Base-by-base conservation (phyloP, 1,140 invertebrate species). In the Musca vetustissima region DNA sequence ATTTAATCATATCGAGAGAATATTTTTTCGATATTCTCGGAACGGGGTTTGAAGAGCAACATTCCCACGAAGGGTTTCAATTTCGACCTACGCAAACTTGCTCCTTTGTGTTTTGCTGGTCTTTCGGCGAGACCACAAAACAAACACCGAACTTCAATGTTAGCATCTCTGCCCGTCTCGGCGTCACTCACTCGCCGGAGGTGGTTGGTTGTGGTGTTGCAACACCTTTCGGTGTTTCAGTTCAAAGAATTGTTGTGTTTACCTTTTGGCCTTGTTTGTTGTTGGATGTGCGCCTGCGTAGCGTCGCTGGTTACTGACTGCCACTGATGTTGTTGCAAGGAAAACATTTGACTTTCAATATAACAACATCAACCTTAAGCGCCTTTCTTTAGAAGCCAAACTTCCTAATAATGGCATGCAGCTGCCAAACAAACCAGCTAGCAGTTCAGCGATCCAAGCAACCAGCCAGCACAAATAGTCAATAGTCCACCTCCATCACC, bases 261-360 rank as follows among this genome's bases (percentile, higher is more conserved):
- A 61, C 57, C 57, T 61, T 61, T 61, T 61, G 57, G 57, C 57
- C 36, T 61, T 61, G 57, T 61, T 61, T 61, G 57, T 61, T 61
- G 55, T 32, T 59, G 28, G 6, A 9, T 52, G 17, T 52, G 49
- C 21, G 4, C 21, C 9, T 19, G 49, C n/a, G 21, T 11, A 52
- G n/a, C 7, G 8, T 17, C 7, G 15, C 14, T 21, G 28, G n/a
- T 32, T 59, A 6, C 25, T 43, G 36, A 13, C 36, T 9, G 36
- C 36, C 11, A 43, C 4, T 13, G 4, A 43, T 43, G 36, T 32
- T 32, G 28, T 55, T 55, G 21, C 52, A 57, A 57, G 24, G 24
- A 19, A 61, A 61, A 36, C 19, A 61, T 36, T n/a, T n/a, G n/a
- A 36, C 57, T 61, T 43, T 43, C 36, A 43, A 43, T 43, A 43